A percentile compares a stretch with the other conserved stretches of the same genome.
Evolutionary conservation across 2,113 vertebrate species (phyloP).

Genomic region (Narcine bancroftii): DNA sequence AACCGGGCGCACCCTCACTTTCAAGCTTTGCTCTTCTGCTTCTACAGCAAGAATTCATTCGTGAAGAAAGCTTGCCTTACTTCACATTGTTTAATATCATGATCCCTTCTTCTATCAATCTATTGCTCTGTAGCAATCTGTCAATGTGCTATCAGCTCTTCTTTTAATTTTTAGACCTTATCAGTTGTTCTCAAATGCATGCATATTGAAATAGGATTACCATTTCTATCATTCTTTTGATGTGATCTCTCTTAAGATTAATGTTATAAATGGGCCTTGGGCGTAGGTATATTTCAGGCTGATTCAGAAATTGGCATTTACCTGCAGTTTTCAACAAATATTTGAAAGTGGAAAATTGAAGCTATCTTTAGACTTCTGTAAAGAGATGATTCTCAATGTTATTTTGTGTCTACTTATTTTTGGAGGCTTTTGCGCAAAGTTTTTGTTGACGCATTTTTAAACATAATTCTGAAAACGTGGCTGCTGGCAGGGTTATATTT

Average conservation of each 20-base stretch:
- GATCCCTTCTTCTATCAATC: not conserved
- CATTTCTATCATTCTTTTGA: not conserved
- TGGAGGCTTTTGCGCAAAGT: not conserved
- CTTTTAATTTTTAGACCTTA: not conserved
- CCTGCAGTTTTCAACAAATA: not conserved
- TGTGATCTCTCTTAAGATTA: not conserved
- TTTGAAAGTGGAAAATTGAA: not conserved
- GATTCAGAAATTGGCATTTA: not conserved
- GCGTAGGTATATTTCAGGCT: not conserved
- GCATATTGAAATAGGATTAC: not conserved
- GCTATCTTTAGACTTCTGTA: not conserved
- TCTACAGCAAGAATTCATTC: too few relatives aligned
- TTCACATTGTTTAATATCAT: not conserved
- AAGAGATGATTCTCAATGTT: not conserved
- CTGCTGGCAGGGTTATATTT: not conserved
- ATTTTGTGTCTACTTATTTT: not conserved
- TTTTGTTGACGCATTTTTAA: not conserved
- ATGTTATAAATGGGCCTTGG: not conserved
- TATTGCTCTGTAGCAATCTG: not conserved
- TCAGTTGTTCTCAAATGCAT: not conserved
- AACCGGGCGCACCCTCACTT: too few relatives aligned
- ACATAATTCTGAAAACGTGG: not conserved
- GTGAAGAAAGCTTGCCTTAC: not conserved
- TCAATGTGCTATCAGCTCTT: not conserved
- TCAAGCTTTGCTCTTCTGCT: too few relatives aligned